Percentiles rank a stretch among this genome's conserved stretches.
Conservation (phyloP, 2,113 vertebrate genomes). For the Indicator maculatus region DNA sequence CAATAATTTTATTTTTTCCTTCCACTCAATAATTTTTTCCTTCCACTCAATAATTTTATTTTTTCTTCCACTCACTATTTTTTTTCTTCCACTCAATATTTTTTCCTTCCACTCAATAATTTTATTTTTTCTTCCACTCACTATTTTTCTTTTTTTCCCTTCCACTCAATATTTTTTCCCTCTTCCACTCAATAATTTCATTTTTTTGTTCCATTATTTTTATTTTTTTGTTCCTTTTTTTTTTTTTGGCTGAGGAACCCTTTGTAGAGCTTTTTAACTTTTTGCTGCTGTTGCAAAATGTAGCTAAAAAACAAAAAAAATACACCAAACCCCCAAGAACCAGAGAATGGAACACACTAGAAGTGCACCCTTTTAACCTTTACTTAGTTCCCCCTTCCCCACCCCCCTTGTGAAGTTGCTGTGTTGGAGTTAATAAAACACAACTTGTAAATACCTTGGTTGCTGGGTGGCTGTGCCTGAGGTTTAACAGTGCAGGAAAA, state of each 20-base stretch:
- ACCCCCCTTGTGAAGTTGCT: conserved; percentile 78
- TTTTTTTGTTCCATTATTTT: background rate
- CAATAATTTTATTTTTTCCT: too few relatives aligned
- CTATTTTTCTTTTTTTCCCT: too few relatives aligned
- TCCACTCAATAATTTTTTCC: too few relatives aligned
- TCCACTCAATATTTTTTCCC: background rate
- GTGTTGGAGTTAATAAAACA: conserved; percentile 78
- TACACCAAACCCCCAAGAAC: conserved; percentile 25
- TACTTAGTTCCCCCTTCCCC: conserved; percentile 59
- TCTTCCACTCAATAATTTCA: background rate
- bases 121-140: background rate
- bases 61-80: too few relatives aligned
- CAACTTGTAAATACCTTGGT: conserved; percentile 82
- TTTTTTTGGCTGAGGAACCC: conserved; percentile 44
- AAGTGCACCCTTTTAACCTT: conserved; percentile 78
- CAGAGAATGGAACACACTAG: conserved; percentile 65
- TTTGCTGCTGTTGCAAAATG: conserved; percentile 68
- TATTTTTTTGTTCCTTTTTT: conserved; percentile 52
- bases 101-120: conserved; percentile 71
- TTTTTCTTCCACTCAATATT: background rate
- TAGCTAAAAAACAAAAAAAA: conserved; percentile 21
- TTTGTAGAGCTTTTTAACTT: conserved; percentile 45
- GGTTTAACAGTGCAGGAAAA: conserved; percentile 57
- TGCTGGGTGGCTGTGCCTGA: conserved; percentile 68
- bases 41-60: too few relatives aligned